These are phyloP conservation scores for Vireo griseus DNA, from an alignment of 2,797 vertebrate species.

Conservation along the genomic window DNA sequence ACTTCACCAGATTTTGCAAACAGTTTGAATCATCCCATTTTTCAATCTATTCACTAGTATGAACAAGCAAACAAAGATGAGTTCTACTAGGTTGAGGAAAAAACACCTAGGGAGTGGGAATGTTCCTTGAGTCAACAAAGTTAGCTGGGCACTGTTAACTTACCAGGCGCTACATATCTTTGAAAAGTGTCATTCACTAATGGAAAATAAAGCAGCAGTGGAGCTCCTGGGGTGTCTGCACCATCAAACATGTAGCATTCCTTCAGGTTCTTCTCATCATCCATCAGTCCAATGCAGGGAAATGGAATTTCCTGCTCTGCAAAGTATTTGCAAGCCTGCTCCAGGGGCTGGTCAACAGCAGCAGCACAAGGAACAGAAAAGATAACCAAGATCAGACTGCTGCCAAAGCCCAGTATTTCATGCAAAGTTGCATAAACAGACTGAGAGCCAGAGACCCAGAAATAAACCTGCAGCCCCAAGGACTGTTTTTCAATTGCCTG, in stretches of 20 bases:
- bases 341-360: slow-evolving; percentile 71
- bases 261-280: slow-evolving; percentile 70
- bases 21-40: background rate
- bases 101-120: background rate
- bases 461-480: background rate
- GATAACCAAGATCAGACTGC: background rate
- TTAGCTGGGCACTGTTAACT: background rate
- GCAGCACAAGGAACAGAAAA: background rate
- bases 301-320: slow-evolving; percentile 76
- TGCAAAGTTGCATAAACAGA: background rate
- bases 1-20: background rate
- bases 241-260: slow-evolving; percentile 82
- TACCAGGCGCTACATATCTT: slow-evolving; percentile 80
- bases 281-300: slow-evolving; percentile 69
- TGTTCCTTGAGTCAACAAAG: background rate
- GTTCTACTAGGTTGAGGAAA: background rate
- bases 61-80: background rate
- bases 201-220: slow-evolving; percentile 82
- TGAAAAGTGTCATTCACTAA: slow-evolving; percentile 80
- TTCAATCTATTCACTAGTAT: background rate
- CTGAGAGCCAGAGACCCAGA: background rate
- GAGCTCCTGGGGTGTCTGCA: slow-evolving; percentile 69
- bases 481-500: background rate
- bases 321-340: slow-evolving; percentile 78
- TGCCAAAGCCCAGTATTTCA: background rate